phyloP scores from a whole-genome alignment of 2,113 vertebrate genomes.

The Coryphaenoides rupestris region DNA sequence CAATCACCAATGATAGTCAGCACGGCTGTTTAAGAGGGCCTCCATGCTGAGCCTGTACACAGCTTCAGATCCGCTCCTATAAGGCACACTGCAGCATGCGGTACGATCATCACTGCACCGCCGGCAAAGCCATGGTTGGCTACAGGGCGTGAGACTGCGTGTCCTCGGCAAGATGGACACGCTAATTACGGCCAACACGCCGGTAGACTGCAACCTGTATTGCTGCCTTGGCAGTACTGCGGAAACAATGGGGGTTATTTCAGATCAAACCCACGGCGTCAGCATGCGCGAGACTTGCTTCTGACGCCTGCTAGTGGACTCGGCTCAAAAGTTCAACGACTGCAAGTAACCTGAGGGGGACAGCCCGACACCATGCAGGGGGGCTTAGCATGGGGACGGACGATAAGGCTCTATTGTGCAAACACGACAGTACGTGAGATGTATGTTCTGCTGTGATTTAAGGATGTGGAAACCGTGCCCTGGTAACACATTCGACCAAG shows the following conservation, averaged over 20 bases:
- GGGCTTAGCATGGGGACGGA: not conserved
- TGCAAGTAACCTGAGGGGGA: slow-evolving; percentile 19
- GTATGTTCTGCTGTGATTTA: too few species aligned
- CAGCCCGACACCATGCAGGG: slow-evolving; percentile 22
- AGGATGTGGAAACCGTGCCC: too few species aligned
- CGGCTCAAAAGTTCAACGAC: slow-evolving; percentile 38
- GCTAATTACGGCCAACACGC: too few species aligned
- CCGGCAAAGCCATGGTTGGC: slow-evolving; percentile 18
- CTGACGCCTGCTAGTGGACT: slow-evolving; percentile 9
- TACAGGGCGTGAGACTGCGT: slow-evolving; percentile 11
- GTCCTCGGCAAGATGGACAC: slow-evolving; percentile 22
- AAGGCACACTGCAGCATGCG: slow-evolving; percentile 11
- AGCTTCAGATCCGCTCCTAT: not conserved
- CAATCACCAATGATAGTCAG: slow-evolving; percentile 20
- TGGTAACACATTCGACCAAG: too few species aligned
- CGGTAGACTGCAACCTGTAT: not conserved
- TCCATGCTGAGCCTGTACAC: slow-evolving; percentile 28
- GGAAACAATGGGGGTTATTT: slow-evolving; percentile 50
- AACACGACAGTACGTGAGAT: too few species aligned
- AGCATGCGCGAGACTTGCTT: slow-evolving; percentile 33
- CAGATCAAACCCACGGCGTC: slow-evolving; percentile 48
- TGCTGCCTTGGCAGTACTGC: slow-evolving; percentile 28
- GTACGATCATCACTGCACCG: slow-evolving; percentile 17
- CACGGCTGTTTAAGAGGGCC: slow-evolving; percentile 8
- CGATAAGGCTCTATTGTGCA: too few species aligned